These are phyloP conservation scores for Protaetia brevitarsis DNA, from an alignment of 1,140 invertebrate genomes.

Conservation along the genomic window DNA sequence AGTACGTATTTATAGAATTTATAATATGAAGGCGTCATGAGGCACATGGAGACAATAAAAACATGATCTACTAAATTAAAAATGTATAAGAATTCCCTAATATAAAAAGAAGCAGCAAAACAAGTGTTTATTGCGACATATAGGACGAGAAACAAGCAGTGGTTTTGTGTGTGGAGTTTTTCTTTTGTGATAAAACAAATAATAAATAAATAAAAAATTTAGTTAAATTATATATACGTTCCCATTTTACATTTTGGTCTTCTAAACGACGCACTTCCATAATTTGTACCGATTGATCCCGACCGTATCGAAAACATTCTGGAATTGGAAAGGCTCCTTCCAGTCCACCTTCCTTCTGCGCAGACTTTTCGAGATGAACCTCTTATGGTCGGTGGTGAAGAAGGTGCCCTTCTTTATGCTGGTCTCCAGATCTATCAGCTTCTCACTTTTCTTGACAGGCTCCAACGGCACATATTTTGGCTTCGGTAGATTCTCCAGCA, in stretches of 20 bases:
- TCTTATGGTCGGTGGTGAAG: slow-evolving; percentile 45
- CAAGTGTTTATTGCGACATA: too few relatives aligned
- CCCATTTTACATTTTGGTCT: background rate
- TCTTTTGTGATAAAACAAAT: background rate
- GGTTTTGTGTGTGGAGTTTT: too few relatives aligned
- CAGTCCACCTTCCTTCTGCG: slow-evolving; percentile 31
- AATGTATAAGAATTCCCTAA: too few relatives aligned
- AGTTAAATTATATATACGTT: background rate
- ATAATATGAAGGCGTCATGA: too few relatives aligned
- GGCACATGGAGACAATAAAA: too few relatives aligned
- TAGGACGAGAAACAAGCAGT: too few relatives aligned
- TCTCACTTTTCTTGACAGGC: slow-evolving; percentile 45
- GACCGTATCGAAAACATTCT: slow-evolving; percentile 43
- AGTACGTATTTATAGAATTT: too few relatives aligned
- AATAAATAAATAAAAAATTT: slow-evolving; percentile 8
- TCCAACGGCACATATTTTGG: slow-evolving; percentile 41
- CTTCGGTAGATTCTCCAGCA: slow-evolving; percentile 33
- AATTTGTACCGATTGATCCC: slow-evolving; percentile 44
- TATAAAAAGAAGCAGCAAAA: too few relatives aligned
- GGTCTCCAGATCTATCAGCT: slow-evolving; percentile 41
- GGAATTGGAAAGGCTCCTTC: slow-evolving; percentile 40
- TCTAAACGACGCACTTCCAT: slow-evolving; percentile 45
- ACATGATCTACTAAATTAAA: too few relatives aligned
- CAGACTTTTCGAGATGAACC: slow-evolving; percentile 36
- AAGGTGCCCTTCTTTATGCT: slow-evolving; percentile 45